phyloP scores from a whole-genome alignment of 2,888 invertebrate species.

The Lutraria lutraria region DNA sequence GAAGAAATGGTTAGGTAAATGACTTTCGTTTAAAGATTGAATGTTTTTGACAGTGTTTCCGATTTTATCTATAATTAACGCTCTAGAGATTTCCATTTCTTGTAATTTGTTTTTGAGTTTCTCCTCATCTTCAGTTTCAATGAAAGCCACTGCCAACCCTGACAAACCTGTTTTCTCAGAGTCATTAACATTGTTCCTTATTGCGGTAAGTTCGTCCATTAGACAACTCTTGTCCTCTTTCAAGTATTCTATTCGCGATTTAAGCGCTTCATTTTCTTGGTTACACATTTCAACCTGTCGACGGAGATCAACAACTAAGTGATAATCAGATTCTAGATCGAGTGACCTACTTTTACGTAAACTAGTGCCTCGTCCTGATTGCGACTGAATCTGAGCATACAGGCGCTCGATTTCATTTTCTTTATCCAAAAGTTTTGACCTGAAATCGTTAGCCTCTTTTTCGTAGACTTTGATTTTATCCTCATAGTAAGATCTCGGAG shows the following conservation, averaged over 20 bases:
- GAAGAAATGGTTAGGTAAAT: conserved; percentile 28
- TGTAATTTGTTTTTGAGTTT: conserved; percentile 47
- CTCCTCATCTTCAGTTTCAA: conserved; percentile 56
- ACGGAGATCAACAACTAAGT: conserved; percentile 90
- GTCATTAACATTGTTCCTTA: neutral
- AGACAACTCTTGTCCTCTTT: conserved; percentile 87
- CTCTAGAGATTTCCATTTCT: conserved; percentile 34
- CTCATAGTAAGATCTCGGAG: conserved; percentile 87
- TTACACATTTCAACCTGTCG: conserved; percentile 92
- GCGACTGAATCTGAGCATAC: conserved; percentile 86
- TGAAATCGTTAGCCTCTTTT: conserved; percentile 91
- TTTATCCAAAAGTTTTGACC: conserved; percentile 92
- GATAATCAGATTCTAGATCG: conserved; percentile 87
- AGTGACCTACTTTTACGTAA: conserved; percentile 85
- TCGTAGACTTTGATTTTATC: conserved; percentile 89
- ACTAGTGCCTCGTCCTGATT: conserved; percentile 54
- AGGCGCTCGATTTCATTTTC: conserved; percentile 93
- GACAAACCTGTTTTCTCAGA: neutral
- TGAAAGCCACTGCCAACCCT: conserved; percentile 53
- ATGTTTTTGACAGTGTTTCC: conserved; percentile 38
- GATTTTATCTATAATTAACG: conserved; percentile 45
- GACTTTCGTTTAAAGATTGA: conserved; percentile 39
- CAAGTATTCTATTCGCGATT: conserved; percentile 89
- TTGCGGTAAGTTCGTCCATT: conserved; percentile 69
- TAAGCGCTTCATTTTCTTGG: conserved; percentile 89